Evolutionary conservation across 2,113 vertebrate genomes (phyloP), one percentile per base, ranked within the genome.

Genomic region (Prinia subflava): DNA sequence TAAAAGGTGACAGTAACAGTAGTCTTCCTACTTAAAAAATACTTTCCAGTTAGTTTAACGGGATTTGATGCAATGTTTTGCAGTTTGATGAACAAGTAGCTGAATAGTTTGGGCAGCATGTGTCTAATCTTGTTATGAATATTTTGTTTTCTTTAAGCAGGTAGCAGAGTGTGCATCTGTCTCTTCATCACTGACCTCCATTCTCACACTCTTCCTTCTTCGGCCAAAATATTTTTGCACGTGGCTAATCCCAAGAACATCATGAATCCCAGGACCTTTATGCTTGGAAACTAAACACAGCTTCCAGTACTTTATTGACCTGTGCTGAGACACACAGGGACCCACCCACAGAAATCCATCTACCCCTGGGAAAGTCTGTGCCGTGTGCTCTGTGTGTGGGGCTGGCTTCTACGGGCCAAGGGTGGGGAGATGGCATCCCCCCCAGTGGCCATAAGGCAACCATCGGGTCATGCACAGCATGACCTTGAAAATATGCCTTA

Each of bases 401-500:
- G 4, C 24, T 77, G 47, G 59, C 8, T 55, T 78, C 64, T 44
- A 17, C 70, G 37, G 31, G 5, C 25, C 33, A 27, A 53, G 42
- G 28, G 18, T 37, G 19, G 7, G 19, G n/a, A 73, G 28, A 76
- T 69, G 57, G 37, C 25, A 41, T 44, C 35, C 4, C 35, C 41
- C 30, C 25, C 64, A 42, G 17, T 27, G 65, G 21, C 27, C 49
- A 15, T 37, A 52, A 65, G 22, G 50, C 46, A 75, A n/a, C 25
- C 67, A 46, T 41, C 0, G 0, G 17, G 17, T 71, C 23, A 10
- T 49, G 17, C 30, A 47, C 31, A 33, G 24, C 0, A 0, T 77
- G 59, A n/a, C 50, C 68, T 52, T 57, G 50, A 63, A 92, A 50
- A 57, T 44, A n/a, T 42, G 22, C 52, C 37, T 94, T 83, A 80